Percentiles rank a stretch among this genome's conserved stretches.
phyloP scores from a whole-genome alignment of 2,113 vertebrate species.

The Ranitomeya imitator region DNA sequence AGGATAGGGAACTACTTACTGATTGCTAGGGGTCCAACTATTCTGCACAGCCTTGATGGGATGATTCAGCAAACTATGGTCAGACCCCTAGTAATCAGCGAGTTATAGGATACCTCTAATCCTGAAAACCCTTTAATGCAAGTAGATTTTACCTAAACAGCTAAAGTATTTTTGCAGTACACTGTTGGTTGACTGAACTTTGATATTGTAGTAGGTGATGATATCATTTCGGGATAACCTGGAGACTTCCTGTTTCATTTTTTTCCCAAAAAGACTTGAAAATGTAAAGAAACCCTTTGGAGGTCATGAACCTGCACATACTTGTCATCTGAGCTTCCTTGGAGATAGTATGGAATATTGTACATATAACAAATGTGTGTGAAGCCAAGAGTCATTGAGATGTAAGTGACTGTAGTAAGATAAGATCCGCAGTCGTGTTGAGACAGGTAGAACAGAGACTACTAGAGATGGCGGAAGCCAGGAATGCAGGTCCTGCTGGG shows the following conservation, averaged over 20 bases:
- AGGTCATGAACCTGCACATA: slow-evolving; percentile 18
- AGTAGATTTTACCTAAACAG: neutral
- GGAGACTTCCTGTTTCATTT: neutral
- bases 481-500: slow-evolving; percentile 10
- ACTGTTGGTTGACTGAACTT: neutral
- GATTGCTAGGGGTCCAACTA: too few species aligned
- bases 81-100: too few species aligned
- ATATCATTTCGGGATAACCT: neutral
- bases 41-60: too few species aligned
- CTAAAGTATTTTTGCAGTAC: neutral
- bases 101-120: too few species aligned
- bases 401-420: neutral
- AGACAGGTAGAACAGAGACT: slow-evolving; percentile 61
- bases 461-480: neutral
- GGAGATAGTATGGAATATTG: neutral
- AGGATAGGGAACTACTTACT: too few species aligned
- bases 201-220: neutral
- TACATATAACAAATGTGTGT: slow-evolving; percentile 2
- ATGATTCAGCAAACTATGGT: too few species aligned
- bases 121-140: neutral
- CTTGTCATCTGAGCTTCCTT: neutral
- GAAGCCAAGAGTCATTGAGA: neutral
- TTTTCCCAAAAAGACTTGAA: neutral
- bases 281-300: neutral
- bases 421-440: slow-evolving; percentile 67